Percentiles rank a stretch among this genome's conserved stretches.
phyloP scores from a whole-genome alignment of 2,797 vertebrate species.

The Hemitrygon akajei region DNA sequence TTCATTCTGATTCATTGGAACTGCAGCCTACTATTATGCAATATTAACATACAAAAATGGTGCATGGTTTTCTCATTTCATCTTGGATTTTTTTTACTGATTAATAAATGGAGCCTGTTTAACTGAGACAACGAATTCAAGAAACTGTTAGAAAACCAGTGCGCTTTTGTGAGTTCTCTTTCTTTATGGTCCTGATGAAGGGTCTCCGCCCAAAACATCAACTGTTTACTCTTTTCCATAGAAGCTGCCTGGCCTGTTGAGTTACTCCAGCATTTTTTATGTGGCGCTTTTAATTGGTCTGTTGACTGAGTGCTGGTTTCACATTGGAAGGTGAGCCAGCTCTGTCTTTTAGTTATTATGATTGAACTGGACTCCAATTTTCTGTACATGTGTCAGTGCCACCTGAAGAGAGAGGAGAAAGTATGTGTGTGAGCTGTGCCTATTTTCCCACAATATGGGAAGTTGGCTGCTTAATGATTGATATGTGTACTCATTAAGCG shows the following conservation, averaged over 20 bases:
- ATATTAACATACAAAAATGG: background rate
- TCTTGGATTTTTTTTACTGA: background rate
- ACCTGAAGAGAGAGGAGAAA: background rate
- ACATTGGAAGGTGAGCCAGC: conserved; percentile 7
- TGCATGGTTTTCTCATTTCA: background rate
- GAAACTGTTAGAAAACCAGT: background rate
- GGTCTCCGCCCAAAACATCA: too few species aligned
- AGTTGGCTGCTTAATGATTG: background rate
- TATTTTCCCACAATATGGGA: background rate
- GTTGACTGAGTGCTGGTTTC: background rate
- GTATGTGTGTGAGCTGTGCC: background rate
- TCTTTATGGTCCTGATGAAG: too few species aligned
- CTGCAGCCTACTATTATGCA: background rate
- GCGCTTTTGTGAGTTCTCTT: background rate
- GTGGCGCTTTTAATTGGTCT: background rate
- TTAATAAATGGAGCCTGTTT: background rate
- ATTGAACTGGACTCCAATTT: background rate
- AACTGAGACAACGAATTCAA: background rate
- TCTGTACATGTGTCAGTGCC: background rate
- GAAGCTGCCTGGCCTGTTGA: too few species aligned
- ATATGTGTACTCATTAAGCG: background rate
- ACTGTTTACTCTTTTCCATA: too few species aligned
- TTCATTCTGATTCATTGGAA: background rate
- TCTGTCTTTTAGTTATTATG: background rate
- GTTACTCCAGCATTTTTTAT: too few species aligned